phyloP scores from a whole-genome alignment of 1,140 invertebrate species.

The Schlechtendalia chinensis region DNA sequence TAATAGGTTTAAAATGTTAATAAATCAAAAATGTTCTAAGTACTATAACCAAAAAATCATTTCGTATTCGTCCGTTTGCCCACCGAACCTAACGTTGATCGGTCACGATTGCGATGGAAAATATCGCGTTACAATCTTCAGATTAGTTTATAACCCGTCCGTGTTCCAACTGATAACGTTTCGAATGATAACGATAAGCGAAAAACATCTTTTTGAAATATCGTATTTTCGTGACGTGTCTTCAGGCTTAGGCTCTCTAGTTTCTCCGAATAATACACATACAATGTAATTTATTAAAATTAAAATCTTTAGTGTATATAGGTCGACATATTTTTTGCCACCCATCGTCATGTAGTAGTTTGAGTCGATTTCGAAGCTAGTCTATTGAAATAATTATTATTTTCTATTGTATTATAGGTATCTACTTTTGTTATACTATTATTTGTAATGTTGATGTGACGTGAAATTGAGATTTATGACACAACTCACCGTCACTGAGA shows the following conservation, averaged over 20 bases:
- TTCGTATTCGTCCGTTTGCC: too few species aligned
- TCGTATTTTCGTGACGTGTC: conserved; percentile 37
- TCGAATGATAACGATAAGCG: background rate
- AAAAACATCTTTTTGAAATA: conserved; percentile 17
- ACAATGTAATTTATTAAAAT: too few species aligned
- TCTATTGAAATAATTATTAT: background rate
- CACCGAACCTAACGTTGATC: too few species aligned
- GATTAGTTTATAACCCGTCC: background rate
- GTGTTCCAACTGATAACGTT: background rate
- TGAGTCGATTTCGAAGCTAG: too few species aligned
- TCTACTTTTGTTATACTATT: background rate
- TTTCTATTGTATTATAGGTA: background rate
- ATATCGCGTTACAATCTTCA: background rate
- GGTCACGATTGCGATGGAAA: too few species aligned
- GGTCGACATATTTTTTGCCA: background rate
- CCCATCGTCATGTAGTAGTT: background rate
- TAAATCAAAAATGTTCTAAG: too few species aligned
- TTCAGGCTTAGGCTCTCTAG: too few species aligned
- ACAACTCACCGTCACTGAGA: background rate
- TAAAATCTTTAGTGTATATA: too few species aligned
- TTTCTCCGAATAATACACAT: too few species aligned
- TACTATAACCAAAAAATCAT: too few species aligned
- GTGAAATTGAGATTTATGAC: conserved; percentile 17
- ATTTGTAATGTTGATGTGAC: background rate
- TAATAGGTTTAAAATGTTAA: too few species aligned